These are phyloP conservation scores for Premnoplex brunnescens DNA, from an alignment of 2,797 vertebrate genomes.

Conservation along the genomic window DNA sequence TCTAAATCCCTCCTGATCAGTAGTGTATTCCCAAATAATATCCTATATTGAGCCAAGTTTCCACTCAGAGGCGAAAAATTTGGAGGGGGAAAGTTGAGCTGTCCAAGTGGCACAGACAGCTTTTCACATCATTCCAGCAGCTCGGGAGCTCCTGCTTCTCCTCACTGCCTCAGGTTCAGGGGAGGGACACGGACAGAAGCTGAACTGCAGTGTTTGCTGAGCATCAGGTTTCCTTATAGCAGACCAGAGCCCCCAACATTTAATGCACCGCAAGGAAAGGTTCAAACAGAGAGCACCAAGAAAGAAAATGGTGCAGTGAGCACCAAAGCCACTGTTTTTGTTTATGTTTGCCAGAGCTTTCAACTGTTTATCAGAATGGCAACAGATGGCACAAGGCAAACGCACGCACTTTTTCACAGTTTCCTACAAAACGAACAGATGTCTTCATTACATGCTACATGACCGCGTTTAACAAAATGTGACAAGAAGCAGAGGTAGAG, in stretches of 20 bases:
- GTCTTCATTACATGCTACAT: slow-evolving; percentile 72
- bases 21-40: slow-evolving; percentile 21
- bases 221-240: background rate
- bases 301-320: slow-evolving; percentile 32
- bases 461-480: slow-evolving; percentile 65
- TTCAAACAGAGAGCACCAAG: background rate
- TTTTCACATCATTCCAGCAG: slow-evolving; percentile 32
- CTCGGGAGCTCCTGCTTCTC: background rate
- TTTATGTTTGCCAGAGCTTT: slow-evolving; percentile 64
- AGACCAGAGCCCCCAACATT: background rate
- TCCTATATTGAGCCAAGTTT: slow-evolving; percentile 51
- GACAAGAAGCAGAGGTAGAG: slow-evolving; percentile 72
- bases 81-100: background rate
- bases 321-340: slow-evolving; percentile 40
- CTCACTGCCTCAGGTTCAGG: background rate
- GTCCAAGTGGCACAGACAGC: slow-evolving; percentile 48
- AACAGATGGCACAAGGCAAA: slow-evolving; percentile 68
- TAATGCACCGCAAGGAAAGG: background rate
- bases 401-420: slow-evolving; percentile 62
- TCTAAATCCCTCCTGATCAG: slow-evolving; percentile 59
- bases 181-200: background rate
- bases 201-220: background rate
- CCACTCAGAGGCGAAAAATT: slow-evolving; percentile 37
- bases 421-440: slow-evolving; percentile 70
- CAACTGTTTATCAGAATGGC: slow-evolving; percentile 64